Evolutionary conservation across 35 echinoderm and acorn worm genomes (phyloP).

Genomic region (Strongylocentrotus purpuratus): DNA sequence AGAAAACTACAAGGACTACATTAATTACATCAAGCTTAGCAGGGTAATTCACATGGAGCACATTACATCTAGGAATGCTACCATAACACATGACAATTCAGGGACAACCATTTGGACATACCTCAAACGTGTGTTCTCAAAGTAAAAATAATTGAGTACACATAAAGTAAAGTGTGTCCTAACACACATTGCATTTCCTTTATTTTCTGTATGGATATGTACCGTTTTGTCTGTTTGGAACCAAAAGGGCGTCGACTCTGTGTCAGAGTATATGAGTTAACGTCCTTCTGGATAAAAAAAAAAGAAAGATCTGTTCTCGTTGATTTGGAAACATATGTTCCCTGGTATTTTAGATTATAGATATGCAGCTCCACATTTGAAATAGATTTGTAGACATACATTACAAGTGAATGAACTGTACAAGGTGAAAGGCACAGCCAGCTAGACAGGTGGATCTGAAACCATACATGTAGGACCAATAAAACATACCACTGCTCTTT

Average conservation of each 20-base stretch:
- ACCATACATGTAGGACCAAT: neutral
- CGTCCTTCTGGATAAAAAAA: no score
- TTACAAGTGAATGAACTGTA: neutral
- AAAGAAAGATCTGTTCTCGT: neutral
- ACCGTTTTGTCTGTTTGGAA: no score
- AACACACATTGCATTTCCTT: neutral
- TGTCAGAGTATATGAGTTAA: no score
- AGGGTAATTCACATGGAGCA: no score
- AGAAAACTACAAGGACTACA: no score
- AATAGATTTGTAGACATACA: neutral
- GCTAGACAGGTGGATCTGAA: neutral
- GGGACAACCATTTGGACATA: neutral
- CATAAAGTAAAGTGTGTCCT: neutral
- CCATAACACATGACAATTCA: neutral
- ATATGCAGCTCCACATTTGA: neutral
- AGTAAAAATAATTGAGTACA: no score
- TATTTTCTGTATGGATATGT: neutral
- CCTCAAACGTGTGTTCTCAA: neutral
- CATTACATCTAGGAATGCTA: no score
- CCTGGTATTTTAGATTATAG: neutral
- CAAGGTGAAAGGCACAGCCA: slow-evolving; percentile 6
- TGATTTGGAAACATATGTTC: neutral
- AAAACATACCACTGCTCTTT: neutral
- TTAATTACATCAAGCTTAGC: no score
- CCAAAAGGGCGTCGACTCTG: no score